Evolutionary conservation across 2,113 vertebrate species (phyloP), one percentile per base, ranked within the genome.

Genomic region (Oxyura jamaicensis): DNA sequence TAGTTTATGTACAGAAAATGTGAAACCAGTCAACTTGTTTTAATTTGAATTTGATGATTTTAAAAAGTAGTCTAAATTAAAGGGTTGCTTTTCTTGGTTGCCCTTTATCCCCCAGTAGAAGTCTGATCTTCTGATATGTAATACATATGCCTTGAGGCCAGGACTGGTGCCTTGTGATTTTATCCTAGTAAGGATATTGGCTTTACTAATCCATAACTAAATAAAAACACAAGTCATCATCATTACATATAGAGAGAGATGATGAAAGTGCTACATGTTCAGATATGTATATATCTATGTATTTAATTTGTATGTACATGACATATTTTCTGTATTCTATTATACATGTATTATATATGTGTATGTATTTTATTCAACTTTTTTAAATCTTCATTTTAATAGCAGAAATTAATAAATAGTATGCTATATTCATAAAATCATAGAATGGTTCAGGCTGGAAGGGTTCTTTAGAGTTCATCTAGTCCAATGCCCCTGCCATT

Each of bases 41-140:
- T 72, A 0, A 73, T 60, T 66, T 53, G 1, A 31, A 60, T 84
- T 83, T 85, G 36, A 52, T 6, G 2, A 52, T 17, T 46, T 52
- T 25, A 17, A 8, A 53, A 56, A 52, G 8, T n/a, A 66, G 3
- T 29, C 44, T 53, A 73, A 73, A 77, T 63, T 44, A 67, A 66
- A 35, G 11, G 18, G 5, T 23, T 73, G 7, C 4, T 90, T 88
- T 85, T 73, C 20, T 21, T 9, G 2, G 69, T 53, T 0, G 0
- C 6, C 67, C 18, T 72, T 8, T 41, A 66, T 29, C 6, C 87
- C 65, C 52, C 10, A 73, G 18, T 13, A 68, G 66, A 79, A 80
- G 0, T 5, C 11, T 80, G 21, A 55, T 69, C 13, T 81, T 79
- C 22, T 62, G n/a, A 60, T 7, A 50, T 73, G 7, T 46, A 21